Evolutionary conservation across 1,140 invertebrate species (phyloP).

Genomic region (Pogonomyrmex californicus): DNA sequence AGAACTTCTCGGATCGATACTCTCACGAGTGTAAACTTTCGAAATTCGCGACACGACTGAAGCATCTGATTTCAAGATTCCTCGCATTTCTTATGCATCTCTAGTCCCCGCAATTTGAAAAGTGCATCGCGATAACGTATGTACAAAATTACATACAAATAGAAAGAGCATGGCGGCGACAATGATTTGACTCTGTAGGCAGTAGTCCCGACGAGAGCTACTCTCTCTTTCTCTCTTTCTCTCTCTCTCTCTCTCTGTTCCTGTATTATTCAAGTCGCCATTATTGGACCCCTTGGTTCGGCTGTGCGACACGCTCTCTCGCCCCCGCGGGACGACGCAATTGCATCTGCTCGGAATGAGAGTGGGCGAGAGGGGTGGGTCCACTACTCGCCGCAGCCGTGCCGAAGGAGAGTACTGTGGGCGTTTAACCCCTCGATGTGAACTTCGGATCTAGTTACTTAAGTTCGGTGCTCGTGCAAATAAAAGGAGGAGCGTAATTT

Average conservation of each 20-base stretch:
- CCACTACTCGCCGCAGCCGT: slow-evolving; percentile 45
- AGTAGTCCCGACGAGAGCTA: slow-evolving; percentile 31
- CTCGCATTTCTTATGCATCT: slow-evolving; percentile 12
- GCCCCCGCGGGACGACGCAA: slow-evolving; percentile 81
- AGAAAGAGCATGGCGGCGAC: slow-evolving; percentile 74
- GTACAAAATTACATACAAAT: slow-evolving; percentile 78
- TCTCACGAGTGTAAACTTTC: slow-evolving; percentile 5
- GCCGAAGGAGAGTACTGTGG: slow-evolving; percentile 64
- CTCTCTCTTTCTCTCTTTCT: slow-evolving; percentile 31
- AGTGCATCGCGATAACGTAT: slow-evolving; percentile 24
- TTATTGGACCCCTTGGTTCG: slow-evolving; percentile 77
- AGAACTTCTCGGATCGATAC: slow-evolving; percentile 1
- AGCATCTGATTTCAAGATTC: not conserved
- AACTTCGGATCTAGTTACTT: slow-evolving; percentile 76
- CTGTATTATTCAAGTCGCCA: slow-evolving; percentile 82
- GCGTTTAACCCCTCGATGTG: slow-evolving; percentile 74
- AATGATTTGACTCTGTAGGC: slow-evolving; percentile 69
- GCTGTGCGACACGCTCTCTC: slow-evolving; percentile 69
- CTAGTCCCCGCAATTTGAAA: not conserved
- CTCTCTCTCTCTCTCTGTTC: slow-evolving; percentile 53
- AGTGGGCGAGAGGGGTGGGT: slow-evolving; percentile 62
- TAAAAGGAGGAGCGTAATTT: slow-evolving; percentile 77
- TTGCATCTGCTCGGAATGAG: slow-evolving; percentile 80
- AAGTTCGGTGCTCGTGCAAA: slow-evolving; percentile 73
- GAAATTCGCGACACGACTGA: not conserved